These are phyloP conservation scores for Cotesia typhae DNA, from an alignment of 1,140 invertebrate species.

Conservation along the genomic window DNA sequence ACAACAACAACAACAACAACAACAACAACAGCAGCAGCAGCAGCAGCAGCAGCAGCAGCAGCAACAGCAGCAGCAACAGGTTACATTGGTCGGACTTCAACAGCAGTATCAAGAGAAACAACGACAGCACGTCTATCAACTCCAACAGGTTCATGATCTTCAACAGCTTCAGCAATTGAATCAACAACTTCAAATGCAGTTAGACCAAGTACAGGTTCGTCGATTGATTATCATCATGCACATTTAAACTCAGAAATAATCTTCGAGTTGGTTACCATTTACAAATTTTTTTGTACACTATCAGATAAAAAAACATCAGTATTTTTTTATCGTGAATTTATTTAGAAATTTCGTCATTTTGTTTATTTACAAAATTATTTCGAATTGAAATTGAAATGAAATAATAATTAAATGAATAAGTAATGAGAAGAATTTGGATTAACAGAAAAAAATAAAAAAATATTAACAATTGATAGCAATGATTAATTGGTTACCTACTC, in stretches of 20 bases:
- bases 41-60: constrained; percentile 42
- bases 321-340: too few relatives aligned
- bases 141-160: constrained; percentile 56
- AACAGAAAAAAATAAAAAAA: neutral
- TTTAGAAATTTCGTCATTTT: too few relatives aligned
- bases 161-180: constrained; percentile 60
- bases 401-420: neutral
- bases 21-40: neutral
- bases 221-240: constrained; percentile 30
- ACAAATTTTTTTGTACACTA: constrained; percentile 12
- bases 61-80: constrained; percentile 48
- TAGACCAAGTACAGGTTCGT: constrained; percentile 59
- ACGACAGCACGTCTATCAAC: constrained; percentile 63
- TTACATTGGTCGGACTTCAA: constrained; percentile 54
- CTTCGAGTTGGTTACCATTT: constrained; percentile 15
- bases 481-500: constrained; percentile 18
- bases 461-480: neutral
- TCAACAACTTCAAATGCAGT: constrained; percentile 64
- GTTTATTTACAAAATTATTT: neutral
- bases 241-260: constrained; percentile 17
- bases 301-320: neutral
- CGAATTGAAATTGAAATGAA: neutral
- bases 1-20: constrained; percentile 52
- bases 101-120: constrained; percentile 65
- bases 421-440: neutral